These are phyloP conservation scores for Oryzias dopingdopingensis DNA, from an alignment of 2,797 vertebrate species.

Conservation along the genomic window DNA sequence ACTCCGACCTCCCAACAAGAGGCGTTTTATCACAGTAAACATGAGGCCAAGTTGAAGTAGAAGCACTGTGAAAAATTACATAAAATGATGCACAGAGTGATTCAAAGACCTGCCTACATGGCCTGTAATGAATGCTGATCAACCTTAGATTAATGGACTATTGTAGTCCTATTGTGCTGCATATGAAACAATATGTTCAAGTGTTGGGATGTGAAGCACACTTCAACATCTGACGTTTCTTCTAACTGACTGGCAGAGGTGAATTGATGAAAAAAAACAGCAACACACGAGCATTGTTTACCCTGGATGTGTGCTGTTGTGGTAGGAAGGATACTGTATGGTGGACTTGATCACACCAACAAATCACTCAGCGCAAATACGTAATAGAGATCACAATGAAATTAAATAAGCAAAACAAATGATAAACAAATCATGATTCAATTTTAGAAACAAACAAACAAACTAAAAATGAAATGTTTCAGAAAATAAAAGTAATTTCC, in stretches of 20 bases:
- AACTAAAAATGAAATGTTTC: too few relatives aligned
- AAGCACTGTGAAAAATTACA: conserved; percentile 49
- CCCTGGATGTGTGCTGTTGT: conserved; percentile 30
- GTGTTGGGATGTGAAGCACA: conserved; percentile 18
- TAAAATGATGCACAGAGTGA: conserved; percentile 35
- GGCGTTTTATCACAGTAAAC: conserved; percentile 30
- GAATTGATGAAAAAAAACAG: conserved; percentile 28
- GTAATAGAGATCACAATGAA: too few relatives aligned
- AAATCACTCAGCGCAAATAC: too few relatives aligned
- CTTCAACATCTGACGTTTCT: conserved; percentile 25
- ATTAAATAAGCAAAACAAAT: too few relatives aligned
- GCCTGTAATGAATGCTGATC: conserved; percentile 66
- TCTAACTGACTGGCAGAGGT: conserved; percentile 28
- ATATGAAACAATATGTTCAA: conserved; percentile 58
- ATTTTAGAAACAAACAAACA: too few relatives aligned
- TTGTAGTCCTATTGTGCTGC: conserved; percentile 66
- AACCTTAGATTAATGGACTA: conserved; percentile 72
- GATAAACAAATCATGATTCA: too few relatives aligned
- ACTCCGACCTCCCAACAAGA: conserved; percentile 14
- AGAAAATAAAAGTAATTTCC: too few relatives aligned
- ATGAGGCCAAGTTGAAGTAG: conserved; percentile 28
- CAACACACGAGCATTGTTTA: conserved; percentile 51
- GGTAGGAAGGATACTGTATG: neutral
- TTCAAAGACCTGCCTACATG: conserved; percentile 43
- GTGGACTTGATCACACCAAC: too few relatives aligned